These are phyloP conservation scores for Amphiprion percula DNA, from an alignment of 2,113 vertebrate species.

Conservation along the genomic window DNA sequence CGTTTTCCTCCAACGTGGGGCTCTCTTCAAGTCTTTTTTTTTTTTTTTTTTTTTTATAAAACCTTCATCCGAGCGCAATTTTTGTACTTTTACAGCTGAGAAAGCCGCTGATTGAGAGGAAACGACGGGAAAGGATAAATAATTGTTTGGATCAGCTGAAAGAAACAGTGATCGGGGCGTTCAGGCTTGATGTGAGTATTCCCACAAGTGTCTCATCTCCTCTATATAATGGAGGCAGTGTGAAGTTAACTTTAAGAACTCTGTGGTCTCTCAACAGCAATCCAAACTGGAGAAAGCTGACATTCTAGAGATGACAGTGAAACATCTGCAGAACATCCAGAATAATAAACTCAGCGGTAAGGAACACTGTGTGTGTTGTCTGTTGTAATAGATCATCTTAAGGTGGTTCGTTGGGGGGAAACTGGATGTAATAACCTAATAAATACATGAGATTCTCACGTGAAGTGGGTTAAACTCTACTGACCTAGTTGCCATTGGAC, in stretches of 20 bases:
- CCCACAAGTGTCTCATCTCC: not conserved
- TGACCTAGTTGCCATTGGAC: not conserved
- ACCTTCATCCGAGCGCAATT: constrained; percentile 25
- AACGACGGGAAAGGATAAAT: constrained; percentile 92
- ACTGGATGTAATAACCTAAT: not conserved
- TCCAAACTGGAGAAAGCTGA: constrained; percentile 94
- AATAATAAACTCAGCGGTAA: constrained; percentile 86
- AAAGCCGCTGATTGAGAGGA: constrained; percentile 93
- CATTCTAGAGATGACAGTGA: constrained; percentile 95
- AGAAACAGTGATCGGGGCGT: constrained; percentile 88
- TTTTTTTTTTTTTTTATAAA: not conserved
- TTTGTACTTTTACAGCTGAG: constrained; percentile 82
- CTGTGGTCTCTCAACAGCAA: constrained; percentile 81
- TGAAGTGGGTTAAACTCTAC: not conserved
- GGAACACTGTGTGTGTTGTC: constrained; percentile 29
- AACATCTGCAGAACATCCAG: constrained; percentile 93
- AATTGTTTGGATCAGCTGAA: constrained; percentile 92
- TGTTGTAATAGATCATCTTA: not conserved
- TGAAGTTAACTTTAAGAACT: not conserved
- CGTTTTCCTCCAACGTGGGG: too few species aligned
- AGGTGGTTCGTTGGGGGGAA: not conserved
- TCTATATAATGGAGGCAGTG: not conserved
- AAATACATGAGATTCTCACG: not conserved
- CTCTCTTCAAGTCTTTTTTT: not conserved
- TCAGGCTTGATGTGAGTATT: constrained; percentile 91